Base-by-base conservation (phyloP, 2,113 vertebrate species). In the Lathamus discolor region DNA sequence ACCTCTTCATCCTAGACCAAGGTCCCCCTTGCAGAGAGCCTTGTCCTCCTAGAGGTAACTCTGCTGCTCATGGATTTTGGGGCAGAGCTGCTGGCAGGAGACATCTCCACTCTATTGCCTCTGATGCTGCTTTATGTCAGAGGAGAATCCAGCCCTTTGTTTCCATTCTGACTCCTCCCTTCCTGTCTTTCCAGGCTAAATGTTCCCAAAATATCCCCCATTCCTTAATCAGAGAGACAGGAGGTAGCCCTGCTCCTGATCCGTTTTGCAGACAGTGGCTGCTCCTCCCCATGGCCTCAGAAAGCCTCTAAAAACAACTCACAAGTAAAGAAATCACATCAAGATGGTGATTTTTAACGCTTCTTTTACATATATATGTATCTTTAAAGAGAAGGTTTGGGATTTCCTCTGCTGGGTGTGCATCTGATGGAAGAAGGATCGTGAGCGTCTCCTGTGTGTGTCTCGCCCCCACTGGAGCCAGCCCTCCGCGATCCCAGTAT, bases 121-220 rank as follows among this genome's bases (percentile, higher is more conserved):
- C 57, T 0, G 0, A 9, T 23, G 35, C 80, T 62, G 86, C 43
- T 89, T 27, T 8, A 2, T 55, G 48, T 49, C 80, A 68, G 54
- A 0, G 0, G 44, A 85, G 87, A 78, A 41, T 39, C 55, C 35
- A 74, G 63, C 59, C 74, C 54, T 20, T 11, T 85, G 85, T 63
- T 92, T 86, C 90, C 82, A 89, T 31, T 43, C 76, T 81, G 68
- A 19, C 72, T 76, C 55, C 76, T 93, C 83, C 88, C 43, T 81
- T 96, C 90, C 83, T 96, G 90, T 57, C 64, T 91, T 86, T 81
- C 88, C 88, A 90, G 86, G 79, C 82, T 46, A 14, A 83, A 49
- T 3, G 8, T 28, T 93, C 73, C 80, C 83, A 68, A 77, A 95
- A 94, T 90, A 88, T 74, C 35, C 48, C 39, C 29, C 19, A 0